Evolutionary conservation across 23 tunicate genomes (phyloP).

Genomic region (Ciona savignyi): DNA sequence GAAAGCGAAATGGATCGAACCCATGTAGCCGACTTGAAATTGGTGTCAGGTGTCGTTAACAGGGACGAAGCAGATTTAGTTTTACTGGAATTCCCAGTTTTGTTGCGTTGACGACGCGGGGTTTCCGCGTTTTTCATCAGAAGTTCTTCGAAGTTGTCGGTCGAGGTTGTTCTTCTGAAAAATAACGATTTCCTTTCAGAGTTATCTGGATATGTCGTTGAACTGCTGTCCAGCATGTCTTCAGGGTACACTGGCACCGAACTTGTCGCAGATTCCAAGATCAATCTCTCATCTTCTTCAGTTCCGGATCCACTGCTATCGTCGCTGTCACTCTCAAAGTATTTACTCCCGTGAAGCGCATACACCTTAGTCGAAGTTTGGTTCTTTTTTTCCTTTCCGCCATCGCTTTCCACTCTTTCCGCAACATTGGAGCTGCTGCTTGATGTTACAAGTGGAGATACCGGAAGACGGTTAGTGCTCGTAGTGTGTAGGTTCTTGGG

Average conservation of each 20-base stretch:
- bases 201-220: background rate
- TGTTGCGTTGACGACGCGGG: conserved; percentile 16
- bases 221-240: conserved; percentile 30
- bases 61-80: conserved; percentile 15
- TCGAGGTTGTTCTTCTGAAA: conserved; percentile 76
- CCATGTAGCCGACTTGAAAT: conserved; percentile 4
- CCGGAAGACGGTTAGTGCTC: conserved; percentile 16
- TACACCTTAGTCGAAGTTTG: conserved; percentile 10
- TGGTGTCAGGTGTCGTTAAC: background rate
- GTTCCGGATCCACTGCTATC: background rate
- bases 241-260: conserved; percentile 63
- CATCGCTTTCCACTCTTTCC: background rate
- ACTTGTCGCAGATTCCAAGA: conserved; percentile 62
- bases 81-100: background rate
- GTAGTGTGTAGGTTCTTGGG: conserved; percentile 26
- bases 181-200: conserved; percentile 22
- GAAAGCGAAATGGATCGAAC: conserved; percentile 28
- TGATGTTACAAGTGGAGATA: conserved; percentile 30
- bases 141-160: conserved; percentile 74
- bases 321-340: conserved; percentile 41
- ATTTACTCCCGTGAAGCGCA: conserved; percentile 30
- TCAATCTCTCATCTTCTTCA: conserved; percentile 57
- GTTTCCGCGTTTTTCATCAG: conserved; percentile 32
- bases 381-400: background rate
- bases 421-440: background rate